phyloP scores from a whole-genome alignment of 2,113 vertebrate genomes.

The Microcebus lehilahytsara region DNA sequence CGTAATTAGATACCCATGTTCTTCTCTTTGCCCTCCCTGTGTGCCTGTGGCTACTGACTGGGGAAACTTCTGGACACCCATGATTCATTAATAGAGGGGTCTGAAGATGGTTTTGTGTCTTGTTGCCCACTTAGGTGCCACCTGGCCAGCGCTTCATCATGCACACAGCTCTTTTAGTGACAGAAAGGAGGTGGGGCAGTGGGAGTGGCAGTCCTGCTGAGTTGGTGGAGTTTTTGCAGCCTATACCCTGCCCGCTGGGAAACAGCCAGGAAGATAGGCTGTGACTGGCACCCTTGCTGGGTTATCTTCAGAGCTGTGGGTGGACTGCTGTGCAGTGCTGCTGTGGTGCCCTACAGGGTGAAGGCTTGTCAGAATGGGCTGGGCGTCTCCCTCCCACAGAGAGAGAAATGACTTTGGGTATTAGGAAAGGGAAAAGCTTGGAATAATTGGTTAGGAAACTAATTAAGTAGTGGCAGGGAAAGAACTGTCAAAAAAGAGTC shows the following conservation, averaged over 20 bases:
- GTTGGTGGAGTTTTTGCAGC: not conserved
- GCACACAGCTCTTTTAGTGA: not conserved
- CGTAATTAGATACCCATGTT: not conserved
- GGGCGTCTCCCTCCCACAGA: not conserved
- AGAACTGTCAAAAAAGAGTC: constrained; percentile 4
- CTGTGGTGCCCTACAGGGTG: not conserved
- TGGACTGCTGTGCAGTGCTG: not conserved
- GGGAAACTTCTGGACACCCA: not conserved
- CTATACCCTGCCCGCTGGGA: not conserved
- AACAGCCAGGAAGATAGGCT: not conserved
- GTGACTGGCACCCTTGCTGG: not conserved
- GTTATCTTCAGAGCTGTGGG: not conserved
- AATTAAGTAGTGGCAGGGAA: constrained; percentile 45
- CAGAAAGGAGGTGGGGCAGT: not conserved
- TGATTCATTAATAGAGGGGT: not conserved
- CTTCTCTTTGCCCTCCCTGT: not conserved
- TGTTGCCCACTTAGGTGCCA: not conserved
- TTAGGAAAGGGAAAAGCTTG: not conserved
- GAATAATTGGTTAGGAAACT: constrained; percentile 56
- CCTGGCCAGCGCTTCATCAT: not conserved
- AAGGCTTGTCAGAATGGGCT: not conserved
- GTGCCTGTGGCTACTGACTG: not conserved
- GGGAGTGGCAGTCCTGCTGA: not conserved
- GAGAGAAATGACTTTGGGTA: not conserved
- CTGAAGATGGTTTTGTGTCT: not conserved